Evolutionary conservation across 2,113 vertebrate species (phyloP).

Genomic region (Dolichallabes microphthalmus): DNA sequence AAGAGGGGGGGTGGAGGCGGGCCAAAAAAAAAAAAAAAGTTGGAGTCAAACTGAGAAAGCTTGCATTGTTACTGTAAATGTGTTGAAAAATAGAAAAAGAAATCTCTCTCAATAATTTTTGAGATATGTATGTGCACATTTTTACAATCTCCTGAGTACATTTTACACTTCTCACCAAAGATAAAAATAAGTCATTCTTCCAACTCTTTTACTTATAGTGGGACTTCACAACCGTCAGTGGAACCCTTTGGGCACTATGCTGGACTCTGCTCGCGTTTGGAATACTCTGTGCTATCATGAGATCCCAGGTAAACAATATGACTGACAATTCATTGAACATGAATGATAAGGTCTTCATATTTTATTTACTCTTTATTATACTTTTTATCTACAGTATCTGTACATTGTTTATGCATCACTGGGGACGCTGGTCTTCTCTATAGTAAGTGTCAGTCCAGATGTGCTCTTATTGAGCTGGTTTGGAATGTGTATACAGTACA

Average conservation of each 20-base stretch:
- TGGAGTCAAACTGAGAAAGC: too few relatives aligned
- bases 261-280: slow-evolving; percentile 70
- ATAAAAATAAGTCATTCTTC: not conserved
- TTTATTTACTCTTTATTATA: not conserved
- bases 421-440: slow-evolving; percentile 77
- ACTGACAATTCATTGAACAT: not conserved
- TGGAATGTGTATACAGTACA: not conserved
- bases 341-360: not conserved
- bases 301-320: slow-evolving; percentile 66
- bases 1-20: too few relatives aligned
- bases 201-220: slow-evolving; percentile 60
- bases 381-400: slow-evolving; percentile 67
- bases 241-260: slow-evolving; percentile 63
- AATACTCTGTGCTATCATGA: slow-evolving; percentile 71
- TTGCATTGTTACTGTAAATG: too few relatives aligned
- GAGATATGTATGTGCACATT: not conserved
- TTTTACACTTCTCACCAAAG: not conserved
- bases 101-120: too few relatives aligned
- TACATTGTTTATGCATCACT: slow-evolving; percentile 72
- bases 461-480: not conserved
- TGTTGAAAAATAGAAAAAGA: too few relatives aligned
- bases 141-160: not conserved
- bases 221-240: slow-evolving; percentile 75
- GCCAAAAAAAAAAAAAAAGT: too few relatives aligned
- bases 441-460: slow-evolving; percentile 69